Evolutionary conservation across 2,888 invertebrate genomes (phyloP), one percentile per base, ranked within the genome.

Genomic region (Orthosia gothica): DNA sequence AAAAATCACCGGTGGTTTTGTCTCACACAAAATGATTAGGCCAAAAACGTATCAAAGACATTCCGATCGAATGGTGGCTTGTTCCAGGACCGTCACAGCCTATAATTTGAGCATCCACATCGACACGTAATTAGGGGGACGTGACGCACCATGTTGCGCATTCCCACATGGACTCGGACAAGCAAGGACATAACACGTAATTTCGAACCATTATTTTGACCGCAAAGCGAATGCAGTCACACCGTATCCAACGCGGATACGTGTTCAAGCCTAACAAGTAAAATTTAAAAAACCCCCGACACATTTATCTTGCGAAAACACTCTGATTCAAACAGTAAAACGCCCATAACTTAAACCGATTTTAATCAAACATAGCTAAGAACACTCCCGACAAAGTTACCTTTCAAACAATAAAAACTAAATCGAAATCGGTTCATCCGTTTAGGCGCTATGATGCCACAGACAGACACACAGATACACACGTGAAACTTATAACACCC

Each of bases 101-200:
- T 96, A 93, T 96, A 95, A 96, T 96, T 96, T 95, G 95, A 93
- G 92, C 92, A 93, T 94, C 95, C 93, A 93, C 92, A 92, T 93
- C 92, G 92, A 91, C 92, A 90, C 91, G 89, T 95, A 96, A 96
- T 95, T 94, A 95, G 92, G 88, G 93, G 93, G 93, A 90, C 94
- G 93, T 94, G 94, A 94, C 93, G 93, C 92, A 93, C 93, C 93
- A 95, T 90, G 90, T 93, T 91, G 94, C 92, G 91, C 93, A 94
- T 94, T 94, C 94, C 91, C 93, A 93, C 93, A 92, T 94, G 92
- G 92, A 89, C 92, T 90, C 93, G 92, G 92, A 89, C 92, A 90
- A 88, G 90, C 93, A 95, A 95, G 94, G 95, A 94, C 94, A 93
- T 84, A 94, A 91, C 93, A 91, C 93, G 90, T 96, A 93, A 96